A percentile compares a stretch with the other conserved stretches of the same genome.
Conservation (phyloP, 1,140 invertebrate species). For the Saccostrea cuccullata region DNA sequence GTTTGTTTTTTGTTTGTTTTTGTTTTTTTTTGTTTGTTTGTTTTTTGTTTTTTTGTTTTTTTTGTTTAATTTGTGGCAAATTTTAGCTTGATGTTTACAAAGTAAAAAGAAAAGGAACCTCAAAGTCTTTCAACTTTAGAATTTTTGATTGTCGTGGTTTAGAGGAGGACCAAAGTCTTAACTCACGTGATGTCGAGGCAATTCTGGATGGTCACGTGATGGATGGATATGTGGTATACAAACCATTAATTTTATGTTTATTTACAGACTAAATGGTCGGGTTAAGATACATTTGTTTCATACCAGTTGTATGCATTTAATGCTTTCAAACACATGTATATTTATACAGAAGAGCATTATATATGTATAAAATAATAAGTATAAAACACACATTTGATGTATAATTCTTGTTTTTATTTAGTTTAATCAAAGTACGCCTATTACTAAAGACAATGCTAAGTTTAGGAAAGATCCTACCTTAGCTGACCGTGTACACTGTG, state of each 20-base stretch:
- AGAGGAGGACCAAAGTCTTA: slow-evolving; percentile 54
- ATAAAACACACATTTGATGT: too few species aligned
- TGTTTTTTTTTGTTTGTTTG: not conserved
- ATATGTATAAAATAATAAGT: too few species aligned
- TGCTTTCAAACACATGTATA: too few species aligned
- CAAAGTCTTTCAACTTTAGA: slow-evolving; percentile 44
- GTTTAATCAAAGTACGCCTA: too few species aligned
- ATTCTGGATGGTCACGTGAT: slow-evolving; percentile 59
- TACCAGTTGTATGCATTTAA: too few species aligned
- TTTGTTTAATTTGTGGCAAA: not conserved
- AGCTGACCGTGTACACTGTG: slow-evolving; percentile 53
- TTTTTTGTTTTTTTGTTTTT: not conserved
- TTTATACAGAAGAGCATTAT: too few species aligned
- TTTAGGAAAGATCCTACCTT: slow-evolving; percentile 17
- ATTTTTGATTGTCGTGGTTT: slow-evolving; percentile 58
- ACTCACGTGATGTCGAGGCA: slow-evolving; percentile 47
- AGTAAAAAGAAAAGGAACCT: not conserved
- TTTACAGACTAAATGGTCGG: too few species aligned
- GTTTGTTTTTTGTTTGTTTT: too few species aligned
- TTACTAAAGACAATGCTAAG: too few species aligned
- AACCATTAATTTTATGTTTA: too few species aligned
- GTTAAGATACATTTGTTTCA: too few species aligned
- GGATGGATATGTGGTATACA: slow-evolving; percentile 38
- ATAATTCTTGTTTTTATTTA: not conserved
- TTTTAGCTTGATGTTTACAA: slow-evolving; percentile 44